Base-by-base conservation (phyloP, 1,140 invertebrate species). In the Psix sp. region DNA sequence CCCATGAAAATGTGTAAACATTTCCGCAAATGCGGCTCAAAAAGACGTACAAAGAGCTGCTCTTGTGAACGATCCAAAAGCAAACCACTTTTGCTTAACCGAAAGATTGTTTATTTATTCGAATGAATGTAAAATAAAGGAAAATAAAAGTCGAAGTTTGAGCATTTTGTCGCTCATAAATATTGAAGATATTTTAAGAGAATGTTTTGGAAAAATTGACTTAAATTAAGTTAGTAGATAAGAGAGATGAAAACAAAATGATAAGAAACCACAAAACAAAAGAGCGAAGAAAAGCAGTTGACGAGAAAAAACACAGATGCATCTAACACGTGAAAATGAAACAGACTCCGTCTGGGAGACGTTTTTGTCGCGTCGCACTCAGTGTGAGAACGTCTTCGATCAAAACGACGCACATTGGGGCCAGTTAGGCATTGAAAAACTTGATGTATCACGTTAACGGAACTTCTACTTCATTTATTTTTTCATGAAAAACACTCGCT, bases 351-450 rank as follows among this genome's bases (percentile, higher is more conserved):
- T 66, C 52, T 52, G 45, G 31, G 11, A 63, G 63, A 14, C 62
- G 68, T 80, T 81, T 80, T 78, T 80, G 62, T 79, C 57, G 70
- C 43, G 63, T 9, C 4, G 51, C 57, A 78, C 74, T 71, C 51
- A 70, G 68, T 81, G 81, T 83, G 81, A 82, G 82, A 84, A 82
- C 76, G 67, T 68, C 59, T 76, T 73, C 68, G 70, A 67, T 71
- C 74, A 46, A 74, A 51, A 56, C 76, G 79, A 79, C 82, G 79
- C 81, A 82, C 78, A 81, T 80, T 76, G 78, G 74, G 76, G 70
- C 60, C 51, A 63, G 31, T 36, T 65, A 48, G 60, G 48, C 46
- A 62, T 42, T 77, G 77, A 83, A 82, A 82, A 82, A 80, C 62
- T 77, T 68, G 60, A 65, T 59, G 57, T 67, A 70, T 59, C 35